phyloP scores from a whole-genome alignment of 1,140 invertebrate species.

The Lethrus apterus region DNA sequence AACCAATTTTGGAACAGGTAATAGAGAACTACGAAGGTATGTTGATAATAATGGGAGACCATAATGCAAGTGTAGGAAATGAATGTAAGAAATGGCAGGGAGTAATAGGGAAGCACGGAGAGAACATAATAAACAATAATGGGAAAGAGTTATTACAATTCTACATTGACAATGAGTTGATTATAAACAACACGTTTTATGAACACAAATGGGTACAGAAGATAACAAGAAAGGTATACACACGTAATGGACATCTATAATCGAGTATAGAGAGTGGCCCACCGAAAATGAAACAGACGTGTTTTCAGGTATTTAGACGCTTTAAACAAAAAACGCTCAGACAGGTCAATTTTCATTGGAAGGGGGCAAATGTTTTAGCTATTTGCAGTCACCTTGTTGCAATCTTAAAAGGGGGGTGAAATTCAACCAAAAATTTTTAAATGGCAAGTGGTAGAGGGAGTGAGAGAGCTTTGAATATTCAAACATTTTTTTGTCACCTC shows the following conservation, averaged over 20 bases:
- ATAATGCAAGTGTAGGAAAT: not conserved
- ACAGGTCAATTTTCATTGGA: too few species aligned
- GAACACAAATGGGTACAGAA: constrained; percentile 3
- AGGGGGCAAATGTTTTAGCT: too few species aligned
- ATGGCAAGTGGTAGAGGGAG: too few species aligned
- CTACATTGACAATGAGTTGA: constrained; percentile 1
- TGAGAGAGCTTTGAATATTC: too few species aligned
- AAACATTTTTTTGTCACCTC: not conserved
- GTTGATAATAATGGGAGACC: not conserved
- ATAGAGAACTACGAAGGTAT: not conserved
- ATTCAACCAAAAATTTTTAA: too few species aligned
- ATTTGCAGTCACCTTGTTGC: too few species aligned
- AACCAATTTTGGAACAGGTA: constrained; percentile 1
- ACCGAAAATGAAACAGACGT: too few species aligned
- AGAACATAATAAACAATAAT: not conserved
- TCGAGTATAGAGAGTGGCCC: too few species aligned
- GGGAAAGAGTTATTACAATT: not conserved
- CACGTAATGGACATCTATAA: constrained; percentile 2
- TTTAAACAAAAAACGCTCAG: too few species aligned
- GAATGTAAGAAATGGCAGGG: too few species aligned
- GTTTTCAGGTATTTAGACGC: too few species aligned
- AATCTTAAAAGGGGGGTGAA: too few species aligned
- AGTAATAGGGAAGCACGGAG: not conserved
- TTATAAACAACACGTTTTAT: constrained; percentile 1
- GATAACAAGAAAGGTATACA: not conserved